A percentile compares a stretch with the other conserved stretches of the same genome.
Evolutionary conservation across 1,140 invertebrate genomes (phyloP).

Genomic region (Procambarus clarkii): DNA sequence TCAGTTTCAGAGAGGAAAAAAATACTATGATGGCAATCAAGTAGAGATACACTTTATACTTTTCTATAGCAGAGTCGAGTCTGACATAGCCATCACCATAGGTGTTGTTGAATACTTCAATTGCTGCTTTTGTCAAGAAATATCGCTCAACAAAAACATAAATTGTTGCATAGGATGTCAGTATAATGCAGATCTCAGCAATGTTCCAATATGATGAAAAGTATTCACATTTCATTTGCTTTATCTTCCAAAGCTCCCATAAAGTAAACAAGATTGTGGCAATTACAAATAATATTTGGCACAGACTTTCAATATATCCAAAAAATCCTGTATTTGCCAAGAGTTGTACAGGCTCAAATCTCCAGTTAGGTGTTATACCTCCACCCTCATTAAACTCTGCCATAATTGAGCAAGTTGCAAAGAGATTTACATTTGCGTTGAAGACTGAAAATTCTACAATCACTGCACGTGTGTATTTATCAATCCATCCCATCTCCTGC

Average conservation of each 20-base stretch:
- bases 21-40: constrained; percentile 55
- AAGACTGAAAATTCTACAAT: constrained; percentile 68
- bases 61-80: constrained; percentile 49
- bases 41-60: constrained; percentile 57
- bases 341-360: constrained; percentile 64
- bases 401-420: constrained; percentile 72
- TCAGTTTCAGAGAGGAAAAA: constrained; percentile 63
- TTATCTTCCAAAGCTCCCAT: constrained; percentile 61
- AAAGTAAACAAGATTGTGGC: constrained; percentile 61
- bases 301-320: constrained; percentile 29
- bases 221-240: constrained; percentile 53
- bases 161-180: constrained; percentile 53
- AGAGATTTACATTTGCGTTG: constrained; percentile 73
- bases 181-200: constrained; percentile 54
- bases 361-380: constrained; percentile 60
- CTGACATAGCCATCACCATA: constrained; percentile 68
- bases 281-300: constrained; percentile 45
- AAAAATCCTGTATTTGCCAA: neutral
- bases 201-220: constrained; percentile 68
- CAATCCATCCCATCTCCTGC: constrained; percentile 64
- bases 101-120: constrained; percentile 51
- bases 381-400: constrained; percentile 74
- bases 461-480: constrained; percentile 60
- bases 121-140: constrained; percentile 41
- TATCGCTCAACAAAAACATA: constrained; percentile 53